Evolutionary conservation across 2,113 vertebrate species (phyloP), one percentile per base, ranked within the genome.

Genomic region (Bos javanicus): DNA sequence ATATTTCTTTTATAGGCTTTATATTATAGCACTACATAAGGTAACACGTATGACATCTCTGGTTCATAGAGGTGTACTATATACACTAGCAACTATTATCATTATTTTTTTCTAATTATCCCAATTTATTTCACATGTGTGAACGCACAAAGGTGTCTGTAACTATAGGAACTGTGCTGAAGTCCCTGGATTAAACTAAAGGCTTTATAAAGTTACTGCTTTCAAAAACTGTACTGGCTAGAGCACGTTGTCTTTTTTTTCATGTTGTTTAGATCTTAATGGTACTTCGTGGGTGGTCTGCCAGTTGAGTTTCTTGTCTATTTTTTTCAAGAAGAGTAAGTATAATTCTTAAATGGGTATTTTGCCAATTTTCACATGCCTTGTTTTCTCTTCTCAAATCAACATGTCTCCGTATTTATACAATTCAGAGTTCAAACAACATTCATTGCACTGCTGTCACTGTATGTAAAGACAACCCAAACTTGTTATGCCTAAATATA

Each of bases 321-420:
- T 92, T 74, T 59, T 87, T 28, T 67, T 85, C 60, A 84, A 89
- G 64, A 85, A 95, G 93, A 97, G 83, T 87, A 97, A 95, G 91
- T 90, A 8, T 95, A 97, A 97, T 97, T 97, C 95, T 88, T 87
- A 62, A 97, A 85, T 95, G 93, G 84, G 67, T 97, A 95, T 94
- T 94, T 95, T 96, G 96, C 96, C 96, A 97, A 96, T 96, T 97
- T 97, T 97, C 96, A 97, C 95, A 95, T 97, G 94, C 93, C 95
- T 97, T 97, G 97, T 97, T 98, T 98, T 97, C 83, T 94, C 88
- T 97, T 97, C 86, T 96, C 94, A 97, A 96, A 97, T 98, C 95
- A 98, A 97, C 97, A 96, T 97, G 96, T 97, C 91, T 89, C 62
- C 3, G 21, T 97, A 97, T 97, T 94, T 97, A 97, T 93, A 97